phyloP scores from a whole-genome alignment of 2,113 vertebrate species.

The Podilymbus podiceps region DNA sequence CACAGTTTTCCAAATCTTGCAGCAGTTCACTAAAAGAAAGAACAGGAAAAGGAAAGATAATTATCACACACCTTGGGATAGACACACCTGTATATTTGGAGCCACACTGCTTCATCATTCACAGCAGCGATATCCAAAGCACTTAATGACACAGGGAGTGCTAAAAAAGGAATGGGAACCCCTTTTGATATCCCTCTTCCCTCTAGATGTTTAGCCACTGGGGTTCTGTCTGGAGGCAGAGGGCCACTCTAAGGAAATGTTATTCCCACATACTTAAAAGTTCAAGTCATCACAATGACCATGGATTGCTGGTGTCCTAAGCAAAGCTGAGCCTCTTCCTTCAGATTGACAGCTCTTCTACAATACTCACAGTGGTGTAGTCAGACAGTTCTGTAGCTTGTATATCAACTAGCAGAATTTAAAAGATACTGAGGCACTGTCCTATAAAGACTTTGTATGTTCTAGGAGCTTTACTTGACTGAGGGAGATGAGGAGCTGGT shows the following conservation, averaged over 20 bases:
- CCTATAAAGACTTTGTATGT: background rate
- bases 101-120: background rate
- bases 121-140: background rate
- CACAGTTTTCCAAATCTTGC: constrained; percentile 88
- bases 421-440: background rate
- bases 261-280: background rate
- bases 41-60: background rate
- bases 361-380: background rate
- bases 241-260: background rate
- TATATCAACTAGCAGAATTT: background rate
- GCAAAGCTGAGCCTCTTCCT: background rate
- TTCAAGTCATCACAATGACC: background rate
- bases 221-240: background rate
- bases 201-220: background rate
- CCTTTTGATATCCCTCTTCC: background rate
- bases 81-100: background rate
- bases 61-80: background rate
- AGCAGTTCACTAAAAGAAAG: constrained; percentile 81
- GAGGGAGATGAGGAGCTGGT: background rate
- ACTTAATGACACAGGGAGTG: background rate
- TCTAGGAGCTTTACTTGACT: background rate
- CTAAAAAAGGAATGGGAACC: background rate
- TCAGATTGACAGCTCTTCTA: background rate
- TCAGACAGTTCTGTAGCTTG: background rate
- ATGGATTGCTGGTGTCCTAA: background rate